Percentiles rank a stretch among this genome's conserved stretches.
Evolutionary conservation across 1,140 invertebrate species (phyloP).

Genomic region (Octopus bimaculoides): DNA sequence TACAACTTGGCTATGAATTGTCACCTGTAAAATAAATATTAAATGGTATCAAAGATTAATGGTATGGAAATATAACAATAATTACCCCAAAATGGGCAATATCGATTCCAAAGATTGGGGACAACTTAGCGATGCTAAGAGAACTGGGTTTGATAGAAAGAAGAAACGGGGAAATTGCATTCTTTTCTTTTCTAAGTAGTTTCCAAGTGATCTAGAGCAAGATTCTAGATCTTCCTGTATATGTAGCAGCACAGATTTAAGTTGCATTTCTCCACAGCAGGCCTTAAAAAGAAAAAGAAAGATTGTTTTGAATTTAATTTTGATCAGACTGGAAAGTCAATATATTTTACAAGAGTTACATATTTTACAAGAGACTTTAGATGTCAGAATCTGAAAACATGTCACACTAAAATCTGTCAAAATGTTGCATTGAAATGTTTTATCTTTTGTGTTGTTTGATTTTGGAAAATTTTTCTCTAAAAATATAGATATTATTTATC

Average conservation of each 20-base stretch:
- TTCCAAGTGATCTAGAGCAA: conserved; percentile 55
- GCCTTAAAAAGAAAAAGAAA: conserved; percentile 37
- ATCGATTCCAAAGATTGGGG: conserved; percentile 54
- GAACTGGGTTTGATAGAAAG: conserved; percentile 53
- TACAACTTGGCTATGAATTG: no score
- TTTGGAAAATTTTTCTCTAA: no score
- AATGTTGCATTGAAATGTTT: no score
- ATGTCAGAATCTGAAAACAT: no score
- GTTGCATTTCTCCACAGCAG: conserved; percentile 54
- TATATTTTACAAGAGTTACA: no score
- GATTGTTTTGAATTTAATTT: neutral
- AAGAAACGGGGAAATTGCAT: conserved; percentile 54
- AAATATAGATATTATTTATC: neutral
- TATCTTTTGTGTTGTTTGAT: no score
- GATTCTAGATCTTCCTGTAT: conserved; percentile 57
- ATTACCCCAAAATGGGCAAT: conserved; percentile 51
- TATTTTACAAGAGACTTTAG: no score
- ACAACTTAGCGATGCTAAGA: conserved; percentile 52
- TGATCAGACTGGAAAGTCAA: no score
- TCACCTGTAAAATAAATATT: no score
- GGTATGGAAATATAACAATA: neutral
- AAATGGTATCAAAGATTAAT: no score
- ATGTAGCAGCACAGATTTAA: conserved; percentile 50
- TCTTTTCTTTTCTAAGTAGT: conserved; percentile 56
- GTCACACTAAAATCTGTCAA: no score